Percentiles rank a stretch among this genome's conserved stretches.
Conservation (phyloP, 2,888 invertebrate genomes). For the Trachelus stipa region DNA sequence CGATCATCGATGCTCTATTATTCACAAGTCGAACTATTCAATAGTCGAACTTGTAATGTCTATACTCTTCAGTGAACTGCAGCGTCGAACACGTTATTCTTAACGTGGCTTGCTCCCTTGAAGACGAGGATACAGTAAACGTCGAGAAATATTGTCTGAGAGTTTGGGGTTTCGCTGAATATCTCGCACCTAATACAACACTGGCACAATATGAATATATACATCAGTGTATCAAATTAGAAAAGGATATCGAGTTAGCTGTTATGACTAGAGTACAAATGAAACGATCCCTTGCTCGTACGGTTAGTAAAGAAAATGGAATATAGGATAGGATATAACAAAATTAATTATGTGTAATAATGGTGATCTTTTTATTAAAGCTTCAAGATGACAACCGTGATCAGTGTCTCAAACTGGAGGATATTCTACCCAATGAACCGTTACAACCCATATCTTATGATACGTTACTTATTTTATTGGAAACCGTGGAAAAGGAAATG, state of each 20-base stretch:
- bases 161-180: slow-evolving; percentile 91
- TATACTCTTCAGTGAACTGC: slow-evolving; percentile 78
- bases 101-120: slow-evolving; percentile 85
- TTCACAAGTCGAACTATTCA: neutral
- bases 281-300: slow-evolving; percentile 79
- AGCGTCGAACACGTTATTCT: slow-evolving; percentile 88
- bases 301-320: slow-evolving; percentile 67
- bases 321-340: neutral
- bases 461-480: slow-evolving; percentile 85
- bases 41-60: slow-evolving; percentile 27
- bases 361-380: slow-evolving; percentile 58
- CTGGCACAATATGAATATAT: slow-evolving; percentile 93
- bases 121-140: slow-evolving; percentile 77
- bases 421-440: slow-evolving; percentile 82
- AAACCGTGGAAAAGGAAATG: slow-evolving; percentile 85
- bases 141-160: slow-evolving; percentile 74
- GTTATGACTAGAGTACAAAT: slow-evolving; percentile 72
- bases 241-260: slow-evolving; percentile 84
- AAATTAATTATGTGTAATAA: slow-evolving; percentile 12
- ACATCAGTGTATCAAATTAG: slow-evolving; percentile 92
- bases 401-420: slow-evolving; percentile 80
- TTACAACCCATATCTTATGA: slow-evolving; percentile 83
- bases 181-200: slow-evolving; percentile 84
- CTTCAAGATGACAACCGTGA: slow-evolving; percentile 84
- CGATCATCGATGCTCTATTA: neutral